A percentile compares a stretch with the other conserved stretches of the same genome.
Evolutionary conservation across 2,888 invertebrate genomes (phyloP).

Genomic region (Hirudinaria manillensis): DNA sequence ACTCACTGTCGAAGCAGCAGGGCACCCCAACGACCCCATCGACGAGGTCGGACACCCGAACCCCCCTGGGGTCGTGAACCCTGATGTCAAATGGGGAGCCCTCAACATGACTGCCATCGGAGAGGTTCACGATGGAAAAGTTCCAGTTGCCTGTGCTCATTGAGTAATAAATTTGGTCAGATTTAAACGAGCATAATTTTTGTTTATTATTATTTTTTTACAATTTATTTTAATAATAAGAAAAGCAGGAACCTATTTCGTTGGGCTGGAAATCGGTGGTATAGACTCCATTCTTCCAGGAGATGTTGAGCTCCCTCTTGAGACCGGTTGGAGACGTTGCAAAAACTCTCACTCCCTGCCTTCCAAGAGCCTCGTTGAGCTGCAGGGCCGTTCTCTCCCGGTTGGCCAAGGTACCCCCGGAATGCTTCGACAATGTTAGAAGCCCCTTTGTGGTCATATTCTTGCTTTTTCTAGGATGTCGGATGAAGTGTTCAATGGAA

Average conservation of each 20-base stretch:
- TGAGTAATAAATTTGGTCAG: neutral
- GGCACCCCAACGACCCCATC: neutral
- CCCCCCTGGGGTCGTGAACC: conserved; percentile 14
- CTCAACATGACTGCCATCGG: neutral
- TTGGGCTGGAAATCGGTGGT: conserved; percentile 17
- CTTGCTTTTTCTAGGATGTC: neutral
- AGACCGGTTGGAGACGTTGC: neutral
- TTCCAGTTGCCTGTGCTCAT: neutral
- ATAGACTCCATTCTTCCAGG: neutral
- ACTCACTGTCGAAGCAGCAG: conserved; percentile 12
- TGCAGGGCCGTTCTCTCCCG: conserved; percentile 11
- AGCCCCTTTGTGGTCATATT: neutral
- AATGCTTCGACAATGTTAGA: conserved; percentile 1
- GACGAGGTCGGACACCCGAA: neutral
- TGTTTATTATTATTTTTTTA: conserved; percentile 1
- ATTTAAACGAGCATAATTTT: neutral
- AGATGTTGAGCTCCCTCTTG: neutral
- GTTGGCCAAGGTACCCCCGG: neutral
- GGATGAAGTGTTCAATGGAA: no score
- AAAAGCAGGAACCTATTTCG: neutral
- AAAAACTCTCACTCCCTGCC: conserved; percentile 15
- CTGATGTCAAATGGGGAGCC: conserved; percentile 13
- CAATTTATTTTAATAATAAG: neutral
- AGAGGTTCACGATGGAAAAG: neutral
- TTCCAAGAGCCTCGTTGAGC: neutral